These are phyloP conservation scores for Pithecia hirsuta DNA, from an alignment of 2,797 vertebrate genomes.

Conservation along the genomic window DNA sequence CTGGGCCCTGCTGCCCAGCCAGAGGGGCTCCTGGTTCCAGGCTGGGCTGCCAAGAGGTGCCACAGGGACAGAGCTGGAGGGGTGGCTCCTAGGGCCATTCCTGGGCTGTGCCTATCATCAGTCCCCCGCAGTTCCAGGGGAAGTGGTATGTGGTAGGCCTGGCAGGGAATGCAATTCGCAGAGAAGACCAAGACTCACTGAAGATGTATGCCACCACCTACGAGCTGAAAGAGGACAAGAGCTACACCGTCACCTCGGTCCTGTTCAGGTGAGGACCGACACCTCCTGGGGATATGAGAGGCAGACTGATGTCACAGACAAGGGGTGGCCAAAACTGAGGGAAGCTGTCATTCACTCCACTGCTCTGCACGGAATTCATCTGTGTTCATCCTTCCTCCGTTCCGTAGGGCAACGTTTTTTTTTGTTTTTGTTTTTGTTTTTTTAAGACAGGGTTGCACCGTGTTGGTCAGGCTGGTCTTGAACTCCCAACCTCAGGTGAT, in stretches of 20 bases:
- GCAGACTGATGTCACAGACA: background rate
- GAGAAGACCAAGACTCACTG: slow-evolving; percentile 82
- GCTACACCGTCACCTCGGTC: slow-evolving; percentile 88
- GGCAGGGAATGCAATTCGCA: slow-evolving; percentile 89
- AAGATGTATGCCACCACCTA: slow-evolving; percentile 89
- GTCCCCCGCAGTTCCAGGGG: slow-evolving; percentile 86
- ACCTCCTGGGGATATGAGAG: background rate
- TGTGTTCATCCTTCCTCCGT: background rate
- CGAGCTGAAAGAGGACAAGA: slow-evolving; percentile 81
- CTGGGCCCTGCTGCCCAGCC: background rate
- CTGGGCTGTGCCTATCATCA: background rate
- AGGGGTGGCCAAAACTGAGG: background rate
- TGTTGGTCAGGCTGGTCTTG: too few relatives aligned
- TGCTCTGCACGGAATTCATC: rapidly evolving
- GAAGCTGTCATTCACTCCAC: background rate
- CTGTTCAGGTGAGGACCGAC: slow-evolving; percentile 46
- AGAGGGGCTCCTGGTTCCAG: background rate
- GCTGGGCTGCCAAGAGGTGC: background rate
- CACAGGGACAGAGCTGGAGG: background rate
- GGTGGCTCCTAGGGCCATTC: too few relatives aligned
- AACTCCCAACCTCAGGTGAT: too few relatives aligned
- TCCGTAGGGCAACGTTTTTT: background rate
- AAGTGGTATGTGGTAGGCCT: slow-evolving; percentile 91
- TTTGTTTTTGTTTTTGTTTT: too few relatives aligned
- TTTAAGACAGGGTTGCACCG: too few relatives aligned